Evolutionary conservation across 1,140 invertebrate genomes (phyloP).

Genomic region (Drosophila sulfurigaster): DNA sequence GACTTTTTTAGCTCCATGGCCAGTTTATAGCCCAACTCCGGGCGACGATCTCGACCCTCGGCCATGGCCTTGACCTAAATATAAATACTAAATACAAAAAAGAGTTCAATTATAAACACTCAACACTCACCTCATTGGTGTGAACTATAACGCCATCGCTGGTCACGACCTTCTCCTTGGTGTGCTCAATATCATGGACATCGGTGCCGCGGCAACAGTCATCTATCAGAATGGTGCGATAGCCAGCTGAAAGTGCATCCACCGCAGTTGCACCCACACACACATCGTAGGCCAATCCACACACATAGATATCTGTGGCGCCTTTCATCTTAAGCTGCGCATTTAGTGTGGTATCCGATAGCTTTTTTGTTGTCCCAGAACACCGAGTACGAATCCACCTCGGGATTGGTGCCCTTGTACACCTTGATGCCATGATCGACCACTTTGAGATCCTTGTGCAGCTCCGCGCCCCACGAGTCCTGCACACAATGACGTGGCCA

Average conservation of each 20-base stretch:
- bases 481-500: slow-evolving; percentile 99
- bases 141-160: slow-evolving; percentile 92
- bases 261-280: slow-evolving; percentile 97
- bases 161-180: slow-evolving; percentile 90
- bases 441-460: slow-evolving; percentile 96
- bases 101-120: too few species aligned
- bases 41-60: slow-evolving; percentile 92
- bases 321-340: slow-evolving; percentile 91
- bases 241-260: slow-evolving; percentile 94
- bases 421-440: slow-evolving; percentile 92
- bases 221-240: slow-evolving; percentile 95
- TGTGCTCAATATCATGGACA: slow-evolving; percentile 92
- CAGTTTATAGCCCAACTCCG: slow-evolving; percentile 94
- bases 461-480: slow-evolving; percentile 96
- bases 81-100: too few species aligned
- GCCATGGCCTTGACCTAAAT: slow-evolving; percentile 92
- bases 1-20: slow-evolving; percentile 92
- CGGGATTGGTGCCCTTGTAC: slow-evolving; percentile 97
- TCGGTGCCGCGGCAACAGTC: slow-evolving; percentile 96
- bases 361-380: slow-evolving; percentile 99
- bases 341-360: slow-evolving; percentile 94
- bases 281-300: slow-evolving; percentile 97
- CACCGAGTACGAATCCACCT: slow-evolving; percentile 98
- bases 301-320: slow-evolving; percentile 97
- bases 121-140: slow-evolving; percentile 87